A percentile compares a stretch with the other conserved stretches of the same genome.
Evolutionary conservation across 2,888 invertebrate genomes (phyloP).

Genomic region (Urechis unicinctus): DNA sequence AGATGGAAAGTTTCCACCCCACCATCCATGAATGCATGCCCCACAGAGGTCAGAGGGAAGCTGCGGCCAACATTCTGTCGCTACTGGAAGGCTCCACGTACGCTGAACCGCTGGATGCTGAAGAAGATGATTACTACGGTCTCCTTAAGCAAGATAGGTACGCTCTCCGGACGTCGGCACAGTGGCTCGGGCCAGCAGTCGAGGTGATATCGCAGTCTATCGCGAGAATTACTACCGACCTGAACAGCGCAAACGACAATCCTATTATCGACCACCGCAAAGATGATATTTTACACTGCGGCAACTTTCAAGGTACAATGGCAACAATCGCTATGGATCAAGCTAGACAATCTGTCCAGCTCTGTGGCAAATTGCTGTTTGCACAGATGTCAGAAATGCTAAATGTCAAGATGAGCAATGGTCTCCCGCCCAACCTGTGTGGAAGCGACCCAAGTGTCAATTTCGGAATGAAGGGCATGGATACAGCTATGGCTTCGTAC

Average conservation of each 20-base stretch:
- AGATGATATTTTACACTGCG: conserved; percentile 21
- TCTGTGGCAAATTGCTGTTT: conserved; percentile 28
- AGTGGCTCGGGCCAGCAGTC: conserved; percentile 23
- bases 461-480: conserved; percentile 29
- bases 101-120: conserved; percentile 10
- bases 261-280: conserved; percentile 22
- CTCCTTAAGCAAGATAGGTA: conserved; percentile 24
- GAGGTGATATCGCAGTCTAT: conserved; percentile 17
- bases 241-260: conserved; percentile 26
- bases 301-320: conserved; percentile 23
- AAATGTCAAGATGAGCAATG: conserved; percentile 21
- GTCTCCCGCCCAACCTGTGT: conserved; percentile 27
- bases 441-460: conserved; percentile 24
- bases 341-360: conserved; percentile 23
- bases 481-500: conserved; percentile 28
- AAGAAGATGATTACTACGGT: conserved; percentile 10
- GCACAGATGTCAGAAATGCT: conserved; percentile 28
- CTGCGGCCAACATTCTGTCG: conserved; percentile 12
- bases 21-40: conserved; percentile 19
- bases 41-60: conserved; percentile 20
- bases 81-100: conserved; percentile 17
- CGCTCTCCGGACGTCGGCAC: conserved; percentile 22
- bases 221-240: conserved; percentile 15
- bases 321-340: conserved; percentile 27
- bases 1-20: conserved; percentile 22